Evolutionary conservation across 53 echinoderm and acorn worm genomes (phyloP).

Genomic region (Echinarachnius parma): DNA sequence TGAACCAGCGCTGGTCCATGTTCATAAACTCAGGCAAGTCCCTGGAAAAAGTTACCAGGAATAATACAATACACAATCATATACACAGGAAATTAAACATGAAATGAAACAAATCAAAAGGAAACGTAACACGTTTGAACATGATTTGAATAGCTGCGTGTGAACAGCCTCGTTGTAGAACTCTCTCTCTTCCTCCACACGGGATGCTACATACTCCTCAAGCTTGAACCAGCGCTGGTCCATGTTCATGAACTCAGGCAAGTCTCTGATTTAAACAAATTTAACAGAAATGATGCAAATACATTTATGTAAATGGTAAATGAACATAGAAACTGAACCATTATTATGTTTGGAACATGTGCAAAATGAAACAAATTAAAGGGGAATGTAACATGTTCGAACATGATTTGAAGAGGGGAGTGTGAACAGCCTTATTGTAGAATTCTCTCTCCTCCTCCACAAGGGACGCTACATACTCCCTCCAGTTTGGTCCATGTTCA

Average conservation of each 20-base stretch:
- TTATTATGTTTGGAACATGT: too few relatives aligned
- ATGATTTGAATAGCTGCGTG: slow-evolving; percentile 82
- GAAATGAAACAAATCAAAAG: too few relatives aligned
- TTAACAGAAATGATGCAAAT: too few relatives aligned
- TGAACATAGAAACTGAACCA: too few relatives aligned
- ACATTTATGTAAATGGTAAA: too few relatives aligned
- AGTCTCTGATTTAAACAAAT: too few relatives aligned
- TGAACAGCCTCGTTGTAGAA: slow-evolving; percentile 74
- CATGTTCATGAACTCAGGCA: slow-evolving; percentile 77
- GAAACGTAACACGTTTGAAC: too few relatives aligned
- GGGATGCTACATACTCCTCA: slow-evolving; percentile 72
- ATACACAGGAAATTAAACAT: too few relatives aligned
- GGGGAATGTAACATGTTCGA: too few relatives aligned
- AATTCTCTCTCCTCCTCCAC: slow-evolving; percentile 68
- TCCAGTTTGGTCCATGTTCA: slow-evolving; percentile 84
- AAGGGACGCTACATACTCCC: slow-evolving; percentile 65
- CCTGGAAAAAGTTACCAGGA: too few relatives aligned
- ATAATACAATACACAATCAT: too few relatives aligned
- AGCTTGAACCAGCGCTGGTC: slow-evolving; percentile 74
- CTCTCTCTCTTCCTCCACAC: slow-evolving; percentile 58
- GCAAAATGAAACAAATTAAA: too few relatives aligned
- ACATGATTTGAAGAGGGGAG: slow-evolving; percentile 85
- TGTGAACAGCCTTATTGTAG: slow-evolving; percentile 63
- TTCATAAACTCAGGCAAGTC: slow-evolving; percentile 78
- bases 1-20: slow-evolving; percentile 74